phyloP scores from a whole-genome alignment of 2,113 vertebrate species.

The Centrocercus urophasianus region DNA sequence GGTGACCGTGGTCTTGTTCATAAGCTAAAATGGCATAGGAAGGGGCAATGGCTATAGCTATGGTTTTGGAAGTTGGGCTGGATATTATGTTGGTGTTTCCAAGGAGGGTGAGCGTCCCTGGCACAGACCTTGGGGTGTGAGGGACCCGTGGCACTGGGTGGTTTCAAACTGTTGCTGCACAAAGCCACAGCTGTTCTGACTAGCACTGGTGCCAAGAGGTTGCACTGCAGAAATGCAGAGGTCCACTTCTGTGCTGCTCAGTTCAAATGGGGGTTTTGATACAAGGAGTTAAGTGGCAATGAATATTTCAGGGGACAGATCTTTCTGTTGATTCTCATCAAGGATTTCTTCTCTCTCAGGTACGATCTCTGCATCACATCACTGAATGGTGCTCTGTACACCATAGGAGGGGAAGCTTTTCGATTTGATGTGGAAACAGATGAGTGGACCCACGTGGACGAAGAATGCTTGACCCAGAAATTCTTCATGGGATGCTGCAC shows the following conservation, averaged over 20 bases:
- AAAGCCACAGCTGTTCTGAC: background rate
- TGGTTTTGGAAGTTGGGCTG: background rate
- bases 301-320: background rate
- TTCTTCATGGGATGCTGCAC: constrained; percentile 89
- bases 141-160: background rate
- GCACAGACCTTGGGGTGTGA: background rate
- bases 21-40: background rate
- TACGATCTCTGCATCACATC: constrained; percentile 88
- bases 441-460: constrained; percentile 85
- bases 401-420: constrained; percentile 85
- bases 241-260: background rate
- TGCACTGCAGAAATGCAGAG: background rate
- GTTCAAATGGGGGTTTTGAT: background rate
- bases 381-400: constrained; percentile 87
- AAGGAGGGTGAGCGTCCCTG: background rate
- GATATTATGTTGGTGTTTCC: background rate
- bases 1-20: background rate
- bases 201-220: background rate
- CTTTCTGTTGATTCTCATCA: background rate
- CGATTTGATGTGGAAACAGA: constrained; percentile 86
- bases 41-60: background rate
- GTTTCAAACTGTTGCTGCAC: background rate
- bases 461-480: constrained; percentile 80
- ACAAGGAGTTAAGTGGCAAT: background rate
- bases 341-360: constrained; percentile 63